A percentile compares a stretch with the other conserved stretches of the same genome.
phyloP scores from a whole-genome alignment of 1,140 invertebrate genomes.

The Anastrepha ludens region DNA sequence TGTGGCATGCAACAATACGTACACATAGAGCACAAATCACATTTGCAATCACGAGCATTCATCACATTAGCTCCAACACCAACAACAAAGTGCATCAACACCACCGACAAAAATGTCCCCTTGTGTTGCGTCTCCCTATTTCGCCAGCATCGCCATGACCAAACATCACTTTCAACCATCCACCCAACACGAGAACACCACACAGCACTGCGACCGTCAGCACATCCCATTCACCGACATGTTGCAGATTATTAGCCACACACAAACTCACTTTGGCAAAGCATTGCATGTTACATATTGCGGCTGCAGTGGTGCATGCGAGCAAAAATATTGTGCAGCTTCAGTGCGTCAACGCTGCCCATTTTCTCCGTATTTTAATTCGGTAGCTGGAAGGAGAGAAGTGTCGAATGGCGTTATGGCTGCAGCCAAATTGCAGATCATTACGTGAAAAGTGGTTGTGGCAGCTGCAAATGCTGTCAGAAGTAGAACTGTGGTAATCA shows the following conservation, averaged over 20 bases:
- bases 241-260: not conserved
- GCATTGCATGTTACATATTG: not conserved
- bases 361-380: slow-evolving; percentile 8
- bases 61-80: slow-evolving; percentile 14
- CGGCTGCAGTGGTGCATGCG: not conserved
- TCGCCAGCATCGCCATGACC: too few species aligned
- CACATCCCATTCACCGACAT: not conserved
- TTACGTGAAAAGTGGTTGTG: slow-evolving; percentile 13
- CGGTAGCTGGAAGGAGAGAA: not conserved
- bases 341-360: not conserved
- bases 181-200: slow-evolving; percentile 6
- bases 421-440: not conserved
- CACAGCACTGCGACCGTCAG: not conserved
- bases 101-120: not conserved
- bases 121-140: too few species aligned
- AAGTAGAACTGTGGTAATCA: slow-evolving; percentile 33
- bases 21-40: not conserved
- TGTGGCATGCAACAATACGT: slow-evolving; percentile 32
- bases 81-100: slow-evolving; percentile 9
- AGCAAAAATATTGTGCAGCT: slow-evolving; percentile 7
- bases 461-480: not conserved
- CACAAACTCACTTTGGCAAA: not conserved
- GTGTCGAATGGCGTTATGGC: not conserved
- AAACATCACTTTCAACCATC: slow-evolving; percentile 24
- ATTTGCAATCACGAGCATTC: slow-evolving; percentile 20